Evolutionary conservation across 2,113 vertebrate genomes (phyloP).

Genomic region (Ursus arctos): DNA sequence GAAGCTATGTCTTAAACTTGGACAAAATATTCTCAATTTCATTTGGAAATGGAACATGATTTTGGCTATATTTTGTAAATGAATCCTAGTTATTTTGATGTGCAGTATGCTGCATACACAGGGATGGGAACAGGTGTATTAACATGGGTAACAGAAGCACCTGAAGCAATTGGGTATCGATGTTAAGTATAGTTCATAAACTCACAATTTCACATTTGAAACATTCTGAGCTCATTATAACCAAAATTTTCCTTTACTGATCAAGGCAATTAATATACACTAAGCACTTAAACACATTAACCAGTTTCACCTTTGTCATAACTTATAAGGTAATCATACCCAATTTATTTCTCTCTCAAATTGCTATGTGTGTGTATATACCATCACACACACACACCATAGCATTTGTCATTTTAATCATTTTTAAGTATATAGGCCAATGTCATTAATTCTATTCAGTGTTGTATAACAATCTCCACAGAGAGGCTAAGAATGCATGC

Average conservation of each 20-base stretch:
- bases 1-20: not conserved
- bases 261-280: not conserved
- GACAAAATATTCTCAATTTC: not conserved
- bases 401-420: not conserved
- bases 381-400: not conserved
- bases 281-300: not conserved
- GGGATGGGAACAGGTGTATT: too few species aligned
- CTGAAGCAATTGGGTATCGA: not conserved
- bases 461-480: not conserved
- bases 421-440: not conserved
- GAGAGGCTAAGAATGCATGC: not conserved
- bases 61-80: not conserved
- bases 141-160: not conserved
- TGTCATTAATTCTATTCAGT: not conserved
- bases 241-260: not conserved
- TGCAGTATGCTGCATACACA: fast-evolving
- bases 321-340: not conserved
- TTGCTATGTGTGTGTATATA: not conserved
- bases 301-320: not conserved
- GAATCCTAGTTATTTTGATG: not conserved
- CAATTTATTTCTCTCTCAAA: not conserved
- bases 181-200: not conserved
- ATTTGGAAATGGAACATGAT: not conserved
- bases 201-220: not conserved
- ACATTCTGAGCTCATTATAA: not conserved